Percentiles rank a stretch among this genome's conserved stretches.
Evolutionary conservation across 2,888 invertebrate genomes (phyloP).

Genomic region (Oscheius sp.): DNA sequence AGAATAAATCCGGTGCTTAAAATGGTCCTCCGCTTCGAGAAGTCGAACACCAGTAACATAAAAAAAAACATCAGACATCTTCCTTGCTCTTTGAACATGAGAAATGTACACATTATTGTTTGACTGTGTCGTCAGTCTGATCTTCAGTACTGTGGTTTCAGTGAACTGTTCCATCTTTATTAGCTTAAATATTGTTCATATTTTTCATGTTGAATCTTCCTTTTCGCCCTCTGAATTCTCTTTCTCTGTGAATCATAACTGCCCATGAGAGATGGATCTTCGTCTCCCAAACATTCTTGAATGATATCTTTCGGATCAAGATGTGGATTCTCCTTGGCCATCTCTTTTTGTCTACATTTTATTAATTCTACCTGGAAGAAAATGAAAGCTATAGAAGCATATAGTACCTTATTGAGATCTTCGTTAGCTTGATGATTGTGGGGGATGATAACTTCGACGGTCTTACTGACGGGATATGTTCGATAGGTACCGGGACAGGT

Average conservation of each 20-base stretch:
- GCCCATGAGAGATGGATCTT: background rate
- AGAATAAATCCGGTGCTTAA: no score
- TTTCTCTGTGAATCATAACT: background rate
- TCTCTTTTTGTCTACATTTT: background rate
- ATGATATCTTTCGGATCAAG: background rate
- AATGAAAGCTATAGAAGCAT: background rate
- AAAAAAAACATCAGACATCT: no score
- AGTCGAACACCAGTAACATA: no score
- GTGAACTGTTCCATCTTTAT: no score
- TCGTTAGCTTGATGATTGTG: slow-evolving; percentile 3
- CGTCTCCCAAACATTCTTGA: background rate
- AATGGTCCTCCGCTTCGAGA: no score
- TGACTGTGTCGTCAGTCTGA: no score
- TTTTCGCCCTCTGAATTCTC: background rate
- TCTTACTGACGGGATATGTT: background rate
- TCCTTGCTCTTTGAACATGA: no score
- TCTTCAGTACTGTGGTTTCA: no score
- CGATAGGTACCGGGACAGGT: background rate
- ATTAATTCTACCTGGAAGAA: background rate
- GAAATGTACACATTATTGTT: no score
- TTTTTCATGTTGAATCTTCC: background rate
- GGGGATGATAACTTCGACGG: background rate
- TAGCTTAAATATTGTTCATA: no score
- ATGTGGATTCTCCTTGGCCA: slow-evolving; percentile 11
- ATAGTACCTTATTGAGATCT: background rate